A percentile compares a stretch with the other conserved stretches of the same genome.
Evolutionary conservation across 2,113 vertebrate species (phyloP).

Genomic region (Athene noctua): DNA sequence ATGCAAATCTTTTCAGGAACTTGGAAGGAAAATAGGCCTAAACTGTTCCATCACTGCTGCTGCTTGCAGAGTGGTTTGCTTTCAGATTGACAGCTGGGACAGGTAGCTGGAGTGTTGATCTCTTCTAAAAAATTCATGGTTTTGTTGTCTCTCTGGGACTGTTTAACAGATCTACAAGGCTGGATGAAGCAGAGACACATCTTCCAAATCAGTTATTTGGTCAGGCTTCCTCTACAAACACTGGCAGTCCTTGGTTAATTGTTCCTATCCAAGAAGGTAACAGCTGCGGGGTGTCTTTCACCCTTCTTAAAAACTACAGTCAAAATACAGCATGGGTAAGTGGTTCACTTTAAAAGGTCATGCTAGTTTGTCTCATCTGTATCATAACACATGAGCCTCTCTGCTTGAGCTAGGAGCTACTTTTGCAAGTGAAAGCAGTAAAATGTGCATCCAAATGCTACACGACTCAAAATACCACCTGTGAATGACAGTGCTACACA

Average conservation of each 20-base stretch:
- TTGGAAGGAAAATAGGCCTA: neutral
- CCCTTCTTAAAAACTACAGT: neutral
- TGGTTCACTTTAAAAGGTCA: neutral
- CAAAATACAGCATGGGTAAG: neutral
- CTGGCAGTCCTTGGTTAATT: neutral
- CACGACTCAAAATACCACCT: fast-evolving
- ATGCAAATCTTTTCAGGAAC: neutral
- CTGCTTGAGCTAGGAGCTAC: neutral
- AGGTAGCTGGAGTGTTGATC: neutral
- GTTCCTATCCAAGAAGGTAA: neutral
- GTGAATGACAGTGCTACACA: fast-evolving
- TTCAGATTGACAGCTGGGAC: neutral
- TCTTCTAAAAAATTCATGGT: neutral
- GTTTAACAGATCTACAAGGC: neutral
- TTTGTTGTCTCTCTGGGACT: neutral
- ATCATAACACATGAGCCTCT: fast-evolving
- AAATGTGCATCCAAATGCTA: neutral
- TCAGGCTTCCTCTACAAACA: neutral
- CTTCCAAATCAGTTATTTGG: neutral
- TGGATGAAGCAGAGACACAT: neutral
- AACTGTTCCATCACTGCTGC: neutral
- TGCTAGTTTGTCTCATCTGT: neutral
- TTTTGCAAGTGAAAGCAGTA: neutral
- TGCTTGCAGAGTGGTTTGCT: neutral
- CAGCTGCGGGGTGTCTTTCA: neutral